Conservation (phyloP, 64 coral and sea anemone species). For the Orbicella faveolata region DNA sequence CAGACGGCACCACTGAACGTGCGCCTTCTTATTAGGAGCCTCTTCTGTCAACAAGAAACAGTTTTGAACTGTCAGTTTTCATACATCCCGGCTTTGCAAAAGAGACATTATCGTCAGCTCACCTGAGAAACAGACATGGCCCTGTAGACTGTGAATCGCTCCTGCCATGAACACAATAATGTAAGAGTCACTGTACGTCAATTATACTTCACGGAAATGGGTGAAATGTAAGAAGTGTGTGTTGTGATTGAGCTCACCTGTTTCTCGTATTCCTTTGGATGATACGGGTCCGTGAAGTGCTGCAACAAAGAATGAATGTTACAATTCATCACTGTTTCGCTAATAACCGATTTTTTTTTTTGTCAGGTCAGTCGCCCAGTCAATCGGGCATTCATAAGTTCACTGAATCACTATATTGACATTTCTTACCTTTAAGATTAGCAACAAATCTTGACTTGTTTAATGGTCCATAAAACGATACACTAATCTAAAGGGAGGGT, state of each 20-base stretch:
- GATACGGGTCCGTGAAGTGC: conserved; percentile 29
- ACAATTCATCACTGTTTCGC: no score
- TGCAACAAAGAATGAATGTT: neutral
- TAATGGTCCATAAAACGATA: conserved; percentile 72
- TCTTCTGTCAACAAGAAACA: neutral
- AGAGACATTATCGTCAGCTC: neutral
- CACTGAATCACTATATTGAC: neutral
- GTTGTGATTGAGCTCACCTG: conserved; percentile 2
- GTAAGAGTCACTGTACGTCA: neutral
- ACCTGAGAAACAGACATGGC: conserved; percentile 56
- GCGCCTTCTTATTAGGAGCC: conserved; percentile 27
- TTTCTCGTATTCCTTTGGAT: neutral
- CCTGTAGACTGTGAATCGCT: conserved; percentile 53
- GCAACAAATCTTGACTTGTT: conserved; percentile 58
- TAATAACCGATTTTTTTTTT: no score
- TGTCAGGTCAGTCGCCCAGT: no score
- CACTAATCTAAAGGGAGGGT: conserved; percentile 33
- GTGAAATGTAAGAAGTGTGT: neutral
- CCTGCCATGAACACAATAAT: conserved; percentile 15
- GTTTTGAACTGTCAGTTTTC: neutral
- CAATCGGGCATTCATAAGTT: neutral
- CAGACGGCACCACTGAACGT: conserved; percentile 62
- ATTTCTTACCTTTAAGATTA: conserved; percentile 74
- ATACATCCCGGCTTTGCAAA: neutral
- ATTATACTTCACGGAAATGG: neutral